A percentile compares a stretch with the other conserved stretches of the same genome.
phyloP scores from a whole-genome alignment of 2,888 invertebrate genomes.

The Agrotis ipsilon region DNA sequence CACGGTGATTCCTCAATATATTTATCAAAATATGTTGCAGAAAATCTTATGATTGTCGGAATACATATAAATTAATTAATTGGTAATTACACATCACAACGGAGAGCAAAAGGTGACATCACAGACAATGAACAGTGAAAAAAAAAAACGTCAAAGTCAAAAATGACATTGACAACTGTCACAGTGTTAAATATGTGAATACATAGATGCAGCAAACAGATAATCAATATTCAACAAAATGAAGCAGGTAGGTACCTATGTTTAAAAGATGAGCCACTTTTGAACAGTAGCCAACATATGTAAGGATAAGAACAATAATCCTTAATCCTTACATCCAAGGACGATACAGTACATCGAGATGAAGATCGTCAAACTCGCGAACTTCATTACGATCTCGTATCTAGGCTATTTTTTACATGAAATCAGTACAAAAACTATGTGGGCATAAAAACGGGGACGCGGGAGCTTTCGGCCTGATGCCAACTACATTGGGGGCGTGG shows the following conservation, averaged over 20 bases:
- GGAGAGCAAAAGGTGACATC: no score
- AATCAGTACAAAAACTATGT: slow-evolving; percentile 53
- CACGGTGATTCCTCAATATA: no score
- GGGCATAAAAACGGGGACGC: slow-evolving; percentile 47
- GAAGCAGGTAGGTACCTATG: not conserved
- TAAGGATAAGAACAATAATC: slow-evolving; percentile 23
- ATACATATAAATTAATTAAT: no score
- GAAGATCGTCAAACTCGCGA: slow-evolving; percentile 22
- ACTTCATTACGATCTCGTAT: slow-evolving; percentile 38
- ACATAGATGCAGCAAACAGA: no score
- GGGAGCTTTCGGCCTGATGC: slow-evolving; percentile 59
- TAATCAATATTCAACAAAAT: no score
- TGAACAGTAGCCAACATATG: slow-evolving; percentile 35
- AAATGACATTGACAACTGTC: no score
- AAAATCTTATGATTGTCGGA: no score
- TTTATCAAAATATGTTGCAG: no score
- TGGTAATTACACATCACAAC: no score
- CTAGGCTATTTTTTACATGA: slow-evolving; percentile 57
- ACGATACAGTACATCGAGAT: slow-evolving; percentile 10
- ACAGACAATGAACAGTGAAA: no score
- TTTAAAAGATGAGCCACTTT: slow-evolving; percentile 9
- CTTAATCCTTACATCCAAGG: slow-evolving; percentile 24
- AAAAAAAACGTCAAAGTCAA: no score
- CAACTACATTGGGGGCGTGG: slow-evolving; percentile 63
- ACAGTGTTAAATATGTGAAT: no score